Evolutionary conservation across 2,888 invertebrate species (phyloP).

Genomic region (Celastrina argiolus): DNA sequence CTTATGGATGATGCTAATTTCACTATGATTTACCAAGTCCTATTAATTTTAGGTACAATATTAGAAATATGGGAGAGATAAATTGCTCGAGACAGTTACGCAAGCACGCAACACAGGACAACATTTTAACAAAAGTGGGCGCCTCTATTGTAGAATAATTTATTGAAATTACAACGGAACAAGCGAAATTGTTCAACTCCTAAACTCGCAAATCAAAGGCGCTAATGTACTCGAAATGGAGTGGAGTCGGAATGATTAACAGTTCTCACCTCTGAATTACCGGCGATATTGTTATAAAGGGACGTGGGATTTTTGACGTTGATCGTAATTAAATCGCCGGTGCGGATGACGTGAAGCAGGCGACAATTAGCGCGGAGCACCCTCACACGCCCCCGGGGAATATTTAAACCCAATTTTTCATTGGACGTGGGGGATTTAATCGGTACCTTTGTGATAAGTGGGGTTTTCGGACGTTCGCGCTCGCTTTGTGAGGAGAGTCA

Average conservation of each 20-base stretch:
- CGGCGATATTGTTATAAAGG: constrained; percentile 12
- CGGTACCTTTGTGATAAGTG: constrained; percentile 30
- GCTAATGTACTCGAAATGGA: background rate
- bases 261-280: constrained; percentile 17
- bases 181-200: background rate
- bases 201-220: constrained; percentile 1
- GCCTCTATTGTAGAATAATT: background rate
- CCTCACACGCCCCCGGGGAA: constrained; percentile 51
- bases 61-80: background rate
- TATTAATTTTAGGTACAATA: background rate
- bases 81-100: background rate
- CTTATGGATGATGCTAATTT: background rate
- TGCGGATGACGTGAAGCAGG: constrained; percentile 8
- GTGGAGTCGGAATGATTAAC: background rate
- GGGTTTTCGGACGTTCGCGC: background rate
- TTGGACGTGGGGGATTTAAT: background rate
- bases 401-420: constrained; percentile 58
- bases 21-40: background rate
- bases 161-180: background rate
- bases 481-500: background rate
- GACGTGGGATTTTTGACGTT: constrained; percentile 14
- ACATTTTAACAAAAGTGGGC: no score
- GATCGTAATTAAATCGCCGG: constrained; percentile 21
- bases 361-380: constrained; percentile 61
- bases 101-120: no score